These are phyloP conservation scores for Rhinolophus ferrumequinum DNA, from an alignment of 2,113 vertebrate genomes.

Conservation along the genomic window DNA sequence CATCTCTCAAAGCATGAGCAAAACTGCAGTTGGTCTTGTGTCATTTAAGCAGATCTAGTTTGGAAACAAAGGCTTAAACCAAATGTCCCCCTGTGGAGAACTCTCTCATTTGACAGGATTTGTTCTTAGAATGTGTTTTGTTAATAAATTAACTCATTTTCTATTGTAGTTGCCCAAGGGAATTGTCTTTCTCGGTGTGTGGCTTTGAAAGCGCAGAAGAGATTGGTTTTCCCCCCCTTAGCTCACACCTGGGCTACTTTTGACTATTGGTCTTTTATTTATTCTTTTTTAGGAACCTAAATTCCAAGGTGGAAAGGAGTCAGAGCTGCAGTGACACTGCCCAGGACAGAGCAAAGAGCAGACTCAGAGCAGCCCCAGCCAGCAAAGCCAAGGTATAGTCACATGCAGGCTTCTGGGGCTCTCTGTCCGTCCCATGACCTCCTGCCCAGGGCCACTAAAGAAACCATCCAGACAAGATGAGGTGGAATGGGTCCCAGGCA, in stretches of 20 bases:
- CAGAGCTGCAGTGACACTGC: slow-evolving; percentile 93
- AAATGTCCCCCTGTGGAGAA: not conserved
- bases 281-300: slow-evolving; percentile 86
- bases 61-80: slow-evolving; percentile 14
- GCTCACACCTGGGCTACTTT: not conserved
- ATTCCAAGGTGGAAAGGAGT: slow-evolving; percentile 89
- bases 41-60: not conserved
- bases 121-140: slow-evolving; percentile 28
- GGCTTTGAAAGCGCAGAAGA: slow-evolving; percentile 39
- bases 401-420: not conserved
- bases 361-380: slow-evolving; percentile 81
- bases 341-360: slow-evolving; percentile 88
- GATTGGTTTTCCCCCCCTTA: not conserved
- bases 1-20: not conserved
- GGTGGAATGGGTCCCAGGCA: not conserved
- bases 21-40: not conserved
- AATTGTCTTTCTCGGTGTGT: slow-evolving; percentile 55
- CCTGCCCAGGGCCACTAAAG: not conserved
- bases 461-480: not conserved
- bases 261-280: slow-evolving; percentile 15
- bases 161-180: slow-evolving; percentile 18
- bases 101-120: slow-evolving; percentile 12
- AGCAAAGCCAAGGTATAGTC: slow-evolving; percentile 85
- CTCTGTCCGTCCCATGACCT: rapidly evolving
- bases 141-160: slow-evolving; percentile 59